phyloP scores from a whole-genome alignment of 2,113 vertebrate genomes.

The Tyrannus savana region DNA sequence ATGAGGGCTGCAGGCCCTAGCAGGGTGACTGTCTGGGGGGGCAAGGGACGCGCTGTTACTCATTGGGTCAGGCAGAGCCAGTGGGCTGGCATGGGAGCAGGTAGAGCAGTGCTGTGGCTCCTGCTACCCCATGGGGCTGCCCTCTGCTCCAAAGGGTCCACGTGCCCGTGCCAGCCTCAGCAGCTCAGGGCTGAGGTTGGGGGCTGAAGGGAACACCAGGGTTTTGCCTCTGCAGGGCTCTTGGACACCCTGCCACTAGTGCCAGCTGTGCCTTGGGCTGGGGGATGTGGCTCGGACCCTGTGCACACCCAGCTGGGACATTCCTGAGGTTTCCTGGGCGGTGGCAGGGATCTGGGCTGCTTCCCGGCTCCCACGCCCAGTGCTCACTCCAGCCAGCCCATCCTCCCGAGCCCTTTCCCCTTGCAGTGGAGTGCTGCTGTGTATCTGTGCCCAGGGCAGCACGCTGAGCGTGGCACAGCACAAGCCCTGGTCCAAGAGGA shows the following conservation, averaged over 20 bases:
- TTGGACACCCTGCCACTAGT: rapidly evolving
- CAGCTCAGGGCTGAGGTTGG: rapidly evolving
- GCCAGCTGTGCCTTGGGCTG: rapidly evolving
- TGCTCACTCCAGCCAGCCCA: neutral
- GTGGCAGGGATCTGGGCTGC: neutral
- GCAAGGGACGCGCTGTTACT: rapidly evolving
- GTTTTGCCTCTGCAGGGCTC: neutral
- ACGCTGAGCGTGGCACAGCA: neutral
- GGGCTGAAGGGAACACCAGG: rapidly evolving
- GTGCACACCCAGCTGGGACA: neutral
- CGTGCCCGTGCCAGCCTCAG: rapidly evolving
- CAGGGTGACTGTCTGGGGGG: neutral
- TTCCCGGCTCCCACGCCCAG: neutral
- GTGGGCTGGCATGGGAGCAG: neutral
- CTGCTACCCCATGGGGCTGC: rapidly evolving
- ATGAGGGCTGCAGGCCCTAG: neutral
- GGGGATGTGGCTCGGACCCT: neutral
- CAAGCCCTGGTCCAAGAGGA: neutral
- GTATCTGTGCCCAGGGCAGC: neutral
- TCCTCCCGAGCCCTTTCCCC: neutral
- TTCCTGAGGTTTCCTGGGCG: slow-evolving; percentile 52
- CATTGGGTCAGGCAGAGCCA: neutral
- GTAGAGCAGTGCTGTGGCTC: rapidly evolving
- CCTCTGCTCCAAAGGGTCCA: neutral
- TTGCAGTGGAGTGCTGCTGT: neutral